phyloP scores from a whole-genome alignment of 2,888 invertebrate genomes.

The Gymnoscelis rufifasciata region DNA sequence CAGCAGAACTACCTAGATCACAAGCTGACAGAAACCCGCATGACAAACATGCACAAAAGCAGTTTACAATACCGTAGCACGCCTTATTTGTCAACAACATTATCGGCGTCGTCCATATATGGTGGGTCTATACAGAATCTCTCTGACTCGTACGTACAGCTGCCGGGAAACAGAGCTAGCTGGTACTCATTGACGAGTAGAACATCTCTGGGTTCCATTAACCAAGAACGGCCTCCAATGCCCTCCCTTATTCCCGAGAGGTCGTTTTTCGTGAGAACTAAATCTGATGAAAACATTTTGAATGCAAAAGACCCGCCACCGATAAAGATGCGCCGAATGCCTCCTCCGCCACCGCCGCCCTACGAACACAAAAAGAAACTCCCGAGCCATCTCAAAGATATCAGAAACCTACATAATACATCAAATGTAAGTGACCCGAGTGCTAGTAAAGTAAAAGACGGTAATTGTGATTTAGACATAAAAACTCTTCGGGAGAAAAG shows the following conservation, averaged over 20 bases:
- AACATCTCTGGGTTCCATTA: constrained; percentile 80
- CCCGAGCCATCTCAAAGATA: constrained; percentile 75
- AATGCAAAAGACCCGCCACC: constrained; percentile 76
- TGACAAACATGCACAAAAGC: constrained; percentile 81
- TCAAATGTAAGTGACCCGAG: constrained; percentile 48
- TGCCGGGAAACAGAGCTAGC: constrained; percentile 80
- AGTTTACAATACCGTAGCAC: constrained; percentile 90
- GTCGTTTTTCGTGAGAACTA: constrained; percentile 82
- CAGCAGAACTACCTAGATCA: constrained; percentile 95
- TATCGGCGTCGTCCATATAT: constrained; percentile 84
- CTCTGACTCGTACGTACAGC: constrained; percentile 85
- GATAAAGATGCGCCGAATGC: constrained; percentile 74
- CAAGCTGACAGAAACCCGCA: constrained; percentile 86
- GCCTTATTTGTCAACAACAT: constrained; percentile 85
- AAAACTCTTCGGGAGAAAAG: constrained; percentile 92
- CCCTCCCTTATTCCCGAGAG: constrained; percentile 75
- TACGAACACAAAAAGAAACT: constrained; percentile 72
- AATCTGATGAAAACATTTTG: constrained; percentile 90
- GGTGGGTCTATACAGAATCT: constrained; percentile 90
- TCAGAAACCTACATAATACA: constrained; percentile 43
- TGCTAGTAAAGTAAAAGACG: constrained; percentile 59
- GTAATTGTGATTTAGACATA: constrained; percentile 83
- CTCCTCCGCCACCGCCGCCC: constrained; percentile 77
- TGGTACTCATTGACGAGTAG: constrained; percentile 81
- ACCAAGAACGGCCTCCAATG: constrained; percentile 83